Evolutionary conservation across 1,140 invertebrate species (phyloP).

Genomic region (Antheraea pernyi): DNA sequence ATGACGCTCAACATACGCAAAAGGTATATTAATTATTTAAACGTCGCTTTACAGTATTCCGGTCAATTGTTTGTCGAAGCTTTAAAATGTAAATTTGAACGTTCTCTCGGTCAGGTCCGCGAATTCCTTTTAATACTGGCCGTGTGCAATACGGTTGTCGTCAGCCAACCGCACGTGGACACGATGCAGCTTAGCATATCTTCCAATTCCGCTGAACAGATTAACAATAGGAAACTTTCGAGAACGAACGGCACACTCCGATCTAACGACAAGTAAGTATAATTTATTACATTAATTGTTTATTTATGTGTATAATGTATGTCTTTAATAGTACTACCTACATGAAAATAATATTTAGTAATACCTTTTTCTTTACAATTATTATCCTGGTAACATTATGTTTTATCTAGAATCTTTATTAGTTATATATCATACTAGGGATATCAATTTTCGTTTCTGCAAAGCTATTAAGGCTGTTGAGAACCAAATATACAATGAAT

Average conservation of each 20-base stretch:
- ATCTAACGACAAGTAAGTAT: conserved; percentile 66
- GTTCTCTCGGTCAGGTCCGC: conserved; percentile 80
- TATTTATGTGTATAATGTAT: neutral
- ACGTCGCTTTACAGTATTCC: neutral
- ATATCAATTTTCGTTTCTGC: too few relatives aligned
- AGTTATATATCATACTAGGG: too few relatives aligned
- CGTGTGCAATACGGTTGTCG: conserved; percentile 98
- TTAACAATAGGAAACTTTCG: conserved; percentile 34
- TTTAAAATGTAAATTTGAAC: conserved; percentile 1
- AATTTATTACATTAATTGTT: neutral
- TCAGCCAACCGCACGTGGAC: conserved; percentile 93
- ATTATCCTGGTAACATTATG: too few relatives aligned
- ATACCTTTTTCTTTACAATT: too few relatives aligned
- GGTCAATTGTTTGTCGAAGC: neutral
- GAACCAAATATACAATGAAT: too few relatives aligned
- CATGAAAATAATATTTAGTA: too few relatives aligned
- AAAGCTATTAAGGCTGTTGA: too few relatives aligned
- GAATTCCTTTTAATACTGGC: conserved; percentile 96
- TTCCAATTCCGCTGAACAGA: conserved; percentile 80
- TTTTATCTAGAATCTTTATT: too few relatives aligned
- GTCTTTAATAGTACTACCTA: neutral
- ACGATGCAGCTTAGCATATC: conserved; percentile 88
- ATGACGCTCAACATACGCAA: conserved; percentile 65
- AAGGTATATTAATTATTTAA: conserved; percentile 43
- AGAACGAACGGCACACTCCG: conserved; percentile 58